Evolutionary conservation across 2,888 invertebrate genomes (phyloP), one percentile per base, ranked within the genome.

Genomic region (Nemapogon koenigi): DNA sequence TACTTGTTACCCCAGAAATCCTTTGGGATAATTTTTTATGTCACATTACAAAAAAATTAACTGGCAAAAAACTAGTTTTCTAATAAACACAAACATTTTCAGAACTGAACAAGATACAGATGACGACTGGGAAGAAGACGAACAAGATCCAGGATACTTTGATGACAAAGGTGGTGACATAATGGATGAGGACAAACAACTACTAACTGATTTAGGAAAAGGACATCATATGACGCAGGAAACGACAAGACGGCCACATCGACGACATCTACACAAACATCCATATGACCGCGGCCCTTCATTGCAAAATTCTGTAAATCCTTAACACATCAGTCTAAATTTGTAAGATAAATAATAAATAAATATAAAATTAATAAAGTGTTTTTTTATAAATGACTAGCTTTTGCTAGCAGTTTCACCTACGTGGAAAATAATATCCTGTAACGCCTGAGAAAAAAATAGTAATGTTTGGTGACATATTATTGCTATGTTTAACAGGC

Each of bases 231-330:
- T 26, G 7, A 37, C n/a, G 13, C 13, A 26, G 13, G 14, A 16
- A 13, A 33, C 33, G 3, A 33, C 52, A 13, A 55, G 66, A 11
- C 54, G 60, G 3, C 56, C 61, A n/a, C 76, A 71, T 51, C 73
- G 65, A 50, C 67, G 78, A 62, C 78, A 79, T 76, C 78, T 71
- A 14, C 76, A 75, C 52, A 79, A 75, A 72, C 75, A 79, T 41
- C 78, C 78, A 3, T 79, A 75, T 48, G 78, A 79, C 49, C 62
- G 78, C 13, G 78, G 78, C 42, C 78, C 37, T 37, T 17, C 16
- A n/a, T 16, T 26, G 14, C 14, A 35, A 26, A 35, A 35, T 26
- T 19, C 22, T 4, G 16, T 35, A 11, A 11, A 16, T 16, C 31
- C 31, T 16, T 31, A 31, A n/a, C n/a, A n/a, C n/a, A n/a, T n/a